phyloP scores from a whole-genome alignment of 2,888 invertebrate species.

The Stenoptilia bipunctidactyla region DNA sequence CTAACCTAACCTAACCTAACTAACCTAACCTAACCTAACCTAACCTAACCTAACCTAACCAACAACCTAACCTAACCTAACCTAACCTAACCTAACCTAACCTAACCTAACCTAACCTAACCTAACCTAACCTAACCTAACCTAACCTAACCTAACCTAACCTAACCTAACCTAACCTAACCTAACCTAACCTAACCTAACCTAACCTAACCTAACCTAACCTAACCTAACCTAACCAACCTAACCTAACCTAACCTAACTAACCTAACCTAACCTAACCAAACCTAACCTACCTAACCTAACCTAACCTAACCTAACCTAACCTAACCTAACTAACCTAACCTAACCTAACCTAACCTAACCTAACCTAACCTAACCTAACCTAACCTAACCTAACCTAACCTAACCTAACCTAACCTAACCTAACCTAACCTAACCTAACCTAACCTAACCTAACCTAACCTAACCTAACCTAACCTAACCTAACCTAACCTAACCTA shows the following conservation, averaged over 20 bases:
- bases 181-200: slow-evolving; percentile 13
- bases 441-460: slow-evolving; percentile 14
- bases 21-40: too few relatives aligned
- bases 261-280: slow-evolving; percentile 16
- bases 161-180: slow-evolving; percentile 15
- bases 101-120: too few relatives aligned
- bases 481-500: slow-evolving; percentile 16
- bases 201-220: slow-evolving; percentile 16
- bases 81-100: too few relatives aligned
- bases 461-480: slow-evolving; percentile 19
- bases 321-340: slow-evolving; percentile 11
- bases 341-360: slow-evolving; percentile 13
- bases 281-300: slow-evolving; percentile 15
- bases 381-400: slow-evolving; percentile 15
- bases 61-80: too few relatives aligned
- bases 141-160: too few relatives aligned
- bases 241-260: slow-evolving; percentile 16
- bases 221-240: slow-evolving; percentile 16
- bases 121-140: too few relatives aligned
- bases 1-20: too few relatives aligned
- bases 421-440: slow-evolving; percentile 15
- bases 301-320: slow-evolving; percentile 6
- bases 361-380: slow-evolving; percentile 15
- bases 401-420: slow-evolving; percentile 15
- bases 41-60: too few relatives aligned